Conservation (phyloP, 92 coral and sea anemone species). For the Plumapathes pennacea region DNA sequence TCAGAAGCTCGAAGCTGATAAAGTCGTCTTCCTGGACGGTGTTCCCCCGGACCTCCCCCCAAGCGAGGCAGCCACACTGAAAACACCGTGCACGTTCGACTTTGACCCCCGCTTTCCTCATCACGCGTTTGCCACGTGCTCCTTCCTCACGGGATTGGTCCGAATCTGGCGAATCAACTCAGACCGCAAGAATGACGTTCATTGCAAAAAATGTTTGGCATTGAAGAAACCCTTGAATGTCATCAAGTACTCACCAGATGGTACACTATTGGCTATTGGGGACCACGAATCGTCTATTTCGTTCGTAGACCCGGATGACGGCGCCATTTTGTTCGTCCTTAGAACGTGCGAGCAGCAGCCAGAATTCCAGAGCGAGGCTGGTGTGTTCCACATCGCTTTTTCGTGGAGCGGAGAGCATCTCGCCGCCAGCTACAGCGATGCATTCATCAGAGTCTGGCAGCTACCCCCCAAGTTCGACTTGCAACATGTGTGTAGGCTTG, state of each 20-base stretch:
- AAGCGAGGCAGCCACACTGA: constrained; percentile 12
- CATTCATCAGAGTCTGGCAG: constrained; percentile 59
- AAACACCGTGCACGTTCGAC: constrained; percentile 27
- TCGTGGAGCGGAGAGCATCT: constrained; percentile 59
- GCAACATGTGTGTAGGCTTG: constrained; percentile 41
- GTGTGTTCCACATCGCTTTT: constrained; percentile 49
- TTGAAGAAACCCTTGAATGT: constrained; percentile 40
- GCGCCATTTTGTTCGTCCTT: constrained; percentile 34
- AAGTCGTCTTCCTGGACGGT: constrained; percentile 24
- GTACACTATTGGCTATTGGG: constrained; percentile 50
- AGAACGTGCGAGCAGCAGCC: constrained; percentile 31
- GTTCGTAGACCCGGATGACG: constrained; percentile 47
- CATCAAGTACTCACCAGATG: constrained; percentile 54
- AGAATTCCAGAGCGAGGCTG: constrained; percentile 56
- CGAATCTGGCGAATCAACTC: constrained; percentile 36
- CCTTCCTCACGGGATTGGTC: constrained; percentile 47
- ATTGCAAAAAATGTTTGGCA: constrained; percentile 3
- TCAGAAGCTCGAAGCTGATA: constrained; percentile 22
- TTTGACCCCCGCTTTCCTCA: constrained; percentile 60
- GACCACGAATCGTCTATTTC: constrained; percentile 52
- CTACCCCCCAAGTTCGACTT: constrained; percentile 39
- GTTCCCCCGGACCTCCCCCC: constrained; percentile 9
- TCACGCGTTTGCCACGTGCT: constrained; percentile 50
- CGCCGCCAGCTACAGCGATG: constrained; percentile 65
- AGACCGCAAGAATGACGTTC: not conserved